These are phyloP conservation scores for Sebastes wilsoni DNA, from an alignment of 2,797 vertebrate species.

Conservation along the genomic window DNA sequence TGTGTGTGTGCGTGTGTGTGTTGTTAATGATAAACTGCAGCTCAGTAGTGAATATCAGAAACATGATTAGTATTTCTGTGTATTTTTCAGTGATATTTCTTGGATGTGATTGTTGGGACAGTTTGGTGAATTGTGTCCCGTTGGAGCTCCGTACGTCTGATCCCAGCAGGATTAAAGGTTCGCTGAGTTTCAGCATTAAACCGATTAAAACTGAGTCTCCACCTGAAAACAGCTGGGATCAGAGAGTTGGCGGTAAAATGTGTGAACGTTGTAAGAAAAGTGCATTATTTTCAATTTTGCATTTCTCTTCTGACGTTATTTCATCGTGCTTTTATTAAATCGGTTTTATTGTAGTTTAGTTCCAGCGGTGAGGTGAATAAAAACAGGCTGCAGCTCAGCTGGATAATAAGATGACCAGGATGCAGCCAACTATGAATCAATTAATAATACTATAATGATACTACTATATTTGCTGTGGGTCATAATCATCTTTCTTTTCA, in stretches of 20 bases:
- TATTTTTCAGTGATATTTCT: background rate
- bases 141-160: background rate
- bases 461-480: no score
- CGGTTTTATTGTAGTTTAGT: background rate
- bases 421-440: no score
- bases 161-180: background rate
- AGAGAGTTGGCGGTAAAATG: background rate
- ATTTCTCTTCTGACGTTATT: background rate
- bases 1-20: background rate
- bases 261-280: background rate
- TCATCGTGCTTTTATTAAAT: background rate
- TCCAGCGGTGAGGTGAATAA: background rate
- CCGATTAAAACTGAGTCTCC: background rate
- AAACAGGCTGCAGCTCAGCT: background rate
- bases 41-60: background rate
- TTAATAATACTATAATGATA: no score
- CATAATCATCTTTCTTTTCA: no score
- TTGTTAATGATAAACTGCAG: no score
- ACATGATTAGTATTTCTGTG: background rate
- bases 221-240: background rate
- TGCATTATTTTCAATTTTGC: background rate
- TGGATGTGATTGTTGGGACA: background rate
- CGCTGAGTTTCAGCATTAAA: background rate
- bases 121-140: background rate
- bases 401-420: fast-evolving